phyloP scores from a whole-genome alignment of 2,113 vertebrate species.

The Chaetodon trifascialis region DNA sequence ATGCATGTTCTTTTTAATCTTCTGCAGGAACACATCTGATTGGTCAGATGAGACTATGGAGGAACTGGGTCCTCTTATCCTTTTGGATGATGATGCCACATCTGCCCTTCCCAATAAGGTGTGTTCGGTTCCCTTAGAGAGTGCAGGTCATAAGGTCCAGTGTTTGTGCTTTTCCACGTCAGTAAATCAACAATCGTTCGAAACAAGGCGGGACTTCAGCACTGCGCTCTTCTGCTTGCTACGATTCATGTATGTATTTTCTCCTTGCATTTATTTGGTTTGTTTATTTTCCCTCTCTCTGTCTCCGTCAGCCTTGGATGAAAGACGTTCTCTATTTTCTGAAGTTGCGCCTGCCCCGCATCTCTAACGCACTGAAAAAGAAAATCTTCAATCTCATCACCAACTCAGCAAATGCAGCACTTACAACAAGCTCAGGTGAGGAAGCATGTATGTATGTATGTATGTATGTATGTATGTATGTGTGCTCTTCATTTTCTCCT shows the following conservation, averaged over 20 bases:
- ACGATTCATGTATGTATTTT: background rate
- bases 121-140: background rate
- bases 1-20: background rate
- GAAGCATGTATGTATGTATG: no score
- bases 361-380: constrained; percentile 49
- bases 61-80: constrained; percentile 68
- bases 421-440: constrained; percentile 68
- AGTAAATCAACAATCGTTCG: background rate
- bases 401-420: constrained; percentile 20
- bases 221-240: background rate
- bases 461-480: background rate
- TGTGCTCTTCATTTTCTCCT: background rate
- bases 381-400: constrained; percentile 73
- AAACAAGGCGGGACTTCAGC: background rate
- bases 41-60: constrained; percentile 74
- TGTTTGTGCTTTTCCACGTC: background rate
- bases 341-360: background rate
- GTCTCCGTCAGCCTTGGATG: constrained; percentile 71
- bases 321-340: constrained; percentile 70
- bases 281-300: background rate
- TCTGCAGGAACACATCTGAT: constrained; percentile 71
- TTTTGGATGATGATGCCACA: constrained; percentile 60
- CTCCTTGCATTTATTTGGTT: background rate
- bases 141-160: background rate
- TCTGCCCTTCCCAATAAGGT: constrained; percentile 74